Conservation (phyloP, 2,888 invertebrate genomes). For the Hydrotaea diabolus region DNA sequence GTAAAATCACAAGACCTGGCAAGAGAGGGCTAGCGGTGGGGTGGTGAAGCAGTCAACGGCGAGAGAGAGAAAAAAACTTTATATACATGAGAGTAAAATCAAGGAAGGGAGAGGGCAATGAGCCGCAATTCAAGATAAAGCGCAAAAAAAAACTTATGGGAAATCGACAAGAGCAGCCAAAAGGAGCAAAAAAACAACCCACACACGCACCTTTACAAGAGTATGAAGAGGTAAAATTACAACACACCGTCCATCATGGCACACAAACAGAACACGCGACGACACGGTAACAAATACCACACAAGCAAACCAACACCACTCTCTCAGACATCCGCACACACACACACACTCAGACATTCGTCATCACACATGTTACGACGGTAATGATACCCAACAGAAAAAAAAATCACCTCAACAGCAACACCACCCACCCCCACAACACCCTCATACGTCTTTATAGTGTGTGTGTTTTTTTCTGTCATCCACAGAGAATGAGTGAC, state of each 20-base stretch:
- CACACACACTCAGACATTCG: neutral
- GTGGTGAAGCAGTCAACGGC: neutral
- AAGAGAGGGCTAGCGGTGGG: neutral
- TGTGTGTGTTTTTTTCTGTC: neutral
- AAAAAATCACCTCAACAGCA: neutral
- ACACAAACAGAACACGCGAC: neutral
- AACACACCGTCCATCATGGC: neutral
- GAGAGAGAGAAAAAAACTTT: neutral
- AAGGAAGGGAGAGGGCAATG: neutral
- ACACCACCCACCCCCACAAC: neutral
- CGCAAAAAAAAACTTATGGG: neutral
- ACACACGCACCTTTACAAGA: neutral
- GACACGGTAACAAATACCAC: too few species aligned
- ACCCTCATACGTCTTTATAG: neutral
- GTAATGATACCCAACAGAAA: neutral
- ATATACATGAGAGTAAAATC: neutral
- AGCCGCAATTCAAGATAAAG: neutral
- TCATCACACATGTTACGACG: conserved; percentile 9
- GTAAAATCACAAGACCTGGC: neutral
- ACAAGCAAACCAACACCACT: neutral
- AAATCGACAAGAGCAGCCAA: neutral
- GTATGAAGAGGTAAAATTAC: neutral
- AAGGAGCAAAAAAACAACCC: neutral
- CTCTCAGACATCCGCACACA: neutral
- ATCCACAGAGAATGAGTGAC: neutral